Conservation (phyloP, 1,140 invertebrate species). For the Drosophila baimaii region DNA sequence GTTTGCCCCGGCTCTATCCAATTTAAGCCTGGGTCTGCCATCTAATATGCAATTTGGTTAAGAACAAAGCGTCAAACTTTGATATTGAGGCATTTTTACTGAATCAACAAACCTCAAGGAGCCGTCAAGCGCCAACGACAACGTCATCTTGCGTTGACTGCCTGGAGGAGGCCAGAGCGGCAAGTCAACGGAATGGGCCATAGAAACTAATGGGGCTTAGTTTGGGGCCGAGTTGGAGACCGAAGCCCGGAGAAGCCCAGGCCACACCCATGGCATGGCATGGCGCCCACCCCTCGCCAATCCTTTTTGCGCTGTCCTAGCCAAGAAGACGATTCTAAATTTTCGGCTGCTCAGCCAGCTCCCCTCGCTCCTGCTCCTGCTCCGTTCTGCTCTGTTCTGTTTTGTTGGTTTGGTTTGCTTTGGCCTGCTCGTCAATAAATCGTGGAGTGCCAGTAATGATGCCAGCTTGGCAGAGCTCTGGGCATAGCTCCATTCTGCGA, state of each 20-base stretch:
- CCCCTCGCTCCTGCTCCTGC: conserved; percentile 4
- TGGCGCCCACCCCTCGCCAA: conserved; percentile 49
- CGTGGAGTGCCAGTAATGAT: conserved; percentile 80
- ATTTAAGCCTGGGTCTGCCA: conserved; percentile 34
- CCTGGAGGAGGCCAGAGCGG: conserved; percentile 43
- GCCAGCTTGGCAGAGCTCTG: conserved; percentile 69
- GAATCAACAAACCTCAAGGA: conserved; percentile 56
- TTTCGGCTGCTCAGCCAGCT: conserved; percentile 55
- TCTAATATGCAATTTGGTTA: conserved; percentile 53
- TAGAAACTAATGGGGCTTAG: conserved; percentile 71
- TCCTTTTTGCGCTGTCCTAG: conserved; percentile 67
- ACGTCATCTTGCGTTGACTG: conserved; percentile 66
- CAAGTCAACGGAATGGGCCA: conserved; percentile 70
- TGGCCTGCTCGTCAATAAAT: conserved; percentile 76
- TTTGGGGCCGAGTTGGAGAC: conserved; percentile 20
- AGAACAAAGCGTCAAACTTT: conserved; percentile 49
- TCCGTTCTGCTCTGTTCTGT: conserved; percentile 24
- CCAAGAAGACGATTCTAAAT: conserved; percentile 80
- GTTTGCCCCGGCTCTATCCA: conserved; percentile 28
- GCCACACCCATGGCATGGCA: conserved; percentile 60
- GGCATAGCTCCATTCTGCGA: conserved; percentile 67
- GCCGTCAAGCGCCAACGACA: conserved; percentile 36
- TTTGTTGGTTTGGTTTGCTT: conserved; percentile 54
- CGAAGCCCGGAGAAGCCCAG: too few relatives aligned
- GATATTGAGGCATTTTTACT: conserved; percentile 50